These are phyloP conservation scores for Urosaurus nigricauda DNA, from an alignment of 2,797 vertebrate genomes.

Conservation along the genomic window DNA sequence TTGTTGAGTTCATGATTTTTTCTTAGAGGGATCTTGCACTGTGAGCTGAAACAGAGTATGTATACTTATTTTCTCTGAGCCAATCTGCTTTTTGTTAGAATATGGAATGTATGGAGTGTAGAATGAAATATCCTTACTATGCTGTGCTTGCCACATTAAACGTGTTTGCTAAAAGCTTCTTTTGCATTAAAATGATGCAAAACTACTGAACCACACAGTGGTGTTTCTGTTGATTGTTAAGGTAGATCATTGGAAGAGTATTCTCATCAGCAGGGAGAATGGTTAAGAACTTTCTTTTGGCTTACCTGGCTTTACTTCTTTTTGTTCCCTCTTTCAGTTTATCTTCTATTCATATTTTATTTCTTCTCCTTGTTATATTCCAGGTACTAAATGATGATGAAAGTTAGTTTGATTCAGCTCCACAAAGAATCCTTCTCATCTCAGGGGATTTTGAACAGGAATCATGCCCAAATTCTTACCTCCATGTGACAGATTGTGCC, in stretches of 20 bases:
- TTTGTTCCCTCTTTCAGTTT: slow-evolving; percentile 49
- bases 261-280: slow-evolving; percentile 13
- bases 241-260: slow-evolving; percentile 23
- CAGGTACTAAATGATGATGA: slow-evolving; percentile 67
- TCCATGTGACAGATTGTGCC: not conserved
- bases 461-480: not conserved
- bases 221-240: not conserved
- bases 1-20: not conserved
- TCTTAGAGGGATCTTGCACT: not conserved
- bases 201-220: not conserved
- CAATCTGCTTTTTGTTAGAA: not conserved
- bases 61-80: not conserved
- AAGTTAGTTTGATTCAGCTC: slow-evolving; percentile 53
- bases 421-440: not conserved
- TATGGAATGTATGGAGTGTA: not conserved
- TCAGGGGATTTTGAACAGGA: not conserved
- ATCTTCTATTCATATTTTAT: slow-evolving; percentile 45
- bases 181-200: slow-evolving; percentile 26
- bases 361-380: slow-evolving; percentile 58
- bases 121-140: slow-evolving; percentile 2
- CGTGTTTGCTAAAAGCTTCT: not conserved
- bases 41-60: not conserved
- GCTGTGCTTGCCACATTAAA: slow-evolving; percentile 31
- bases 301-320: slow-evolving; percentile 26
- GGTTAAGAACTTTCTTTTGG: slow-evolving; percentile 24